These are phyloP conservation scores for Heterohyrax brucei DNA, from an alignment of 2,797 vertebrate genomes.

Conservation along the genomic window DNA sequence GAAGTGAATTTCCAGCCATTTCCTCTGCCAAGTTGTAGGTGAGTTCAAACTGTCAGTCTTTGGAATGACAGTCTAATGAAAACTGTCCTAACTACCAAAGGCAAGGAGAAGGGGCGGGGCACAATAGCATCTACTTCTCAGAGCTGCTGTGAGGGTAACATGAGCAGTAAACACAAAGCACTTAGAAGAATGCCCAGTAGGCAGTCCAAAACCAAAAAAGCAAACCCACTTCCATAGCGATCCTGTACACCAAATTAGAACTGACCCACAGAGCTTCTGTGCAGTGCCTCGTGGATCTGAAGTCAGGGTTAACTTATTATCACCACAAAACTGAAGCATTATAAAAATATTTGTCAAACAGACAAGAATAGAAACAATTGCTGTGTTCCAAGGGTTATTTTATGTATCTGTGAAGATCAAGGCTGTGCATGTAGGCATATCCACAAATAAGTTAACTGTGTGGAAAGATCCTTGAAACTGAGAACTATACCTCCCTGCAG, in stretches of 20 bases:
- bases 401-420: slow-evolving; percentile 25
- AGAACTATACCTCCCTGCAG: not conserved
- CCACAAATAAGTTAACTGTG: not conserved
- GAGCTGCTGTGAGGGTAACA: not conserved
- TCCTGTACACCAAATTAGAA: too few species aligned
- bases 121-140: not conserved
- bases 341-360: not conserved
- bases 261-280: too few species aligned
- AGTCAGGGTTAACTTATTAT: not conserved
- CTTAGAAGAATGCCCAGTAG: not conserved
- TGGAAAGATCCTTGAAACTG: not conserved
- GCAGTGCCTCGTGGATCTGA: too few species aligned
- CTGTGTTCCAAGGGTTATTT: slow-evolving; percentile 27
- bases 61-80: not conserved
- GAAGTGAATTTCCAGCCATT: not conserved
- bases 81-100: not conserved
- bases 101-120: too few species aligned
- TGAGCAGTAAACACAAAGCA: not conserved
- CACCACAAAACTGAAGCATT: slow-evolving; percentile 13
- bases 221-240: too few species aligned
- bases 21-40: not conserved
- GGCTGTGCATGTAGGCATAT: not conserved
- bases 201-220: too few species aligned
- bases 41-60: not conserved
- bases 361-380: not conserved